Base-by-base conservation (phyloP, 1,140 invertebrate species). In the Calycopis cecrops region DNA sequence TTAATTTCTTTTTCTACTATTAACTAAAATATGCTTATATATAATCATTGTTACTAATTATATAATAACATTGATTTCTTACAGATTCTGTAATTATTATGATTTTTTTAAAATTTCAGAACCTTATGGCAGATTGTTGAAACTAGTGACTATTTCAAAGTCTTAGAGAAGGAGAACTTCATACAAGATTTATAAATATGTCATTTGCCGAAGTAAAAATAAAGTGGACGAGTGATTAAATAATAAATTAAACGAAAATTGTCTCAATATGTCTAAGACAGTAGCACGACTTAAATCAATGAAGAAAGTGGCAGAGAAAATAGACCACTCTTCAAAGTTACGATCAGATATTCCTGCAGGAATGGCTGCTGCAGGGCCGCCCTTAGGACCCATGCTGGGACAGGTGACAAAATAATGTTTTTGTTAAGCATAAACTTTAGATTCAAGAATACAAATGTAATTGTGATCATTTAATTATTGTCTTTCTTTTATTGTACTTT, bases 351-450 rank as follows among this genome's bases (percentile, higher is more conserved):
- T 99, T 76, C 95, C 94, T 8, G 95, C 97, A 12, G 95, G 95
- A 57, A 91, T 95, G 91, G 97, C 97, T 48, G 90, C 91, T 34
- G 91, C 96, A 18, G 94, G 94, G 17, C 96, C 97, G 16, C 97
- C 96, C 42, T 85, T 99, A n/a, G 97, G 97, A 14, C 94, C 96
- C 33, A 93, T 94, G 90, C 89, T 98, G 53, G 96, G 96, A 57
- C 95, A 97, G 92, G 96, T 97, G 88, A n/a, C n/a, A n/a, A n/a
- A n/a, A n/a, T n/a, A n/a, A n/a, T n/a, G n/a, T n/a, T n/a, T n/a
- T n/a, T n/a, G n/a, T n/a, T n/a, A n/a, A n/a, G n/a, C n/a, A n/a
- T n/a, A n/a, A n/a, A n/a, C n/a, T n/a, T n/a, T n/a, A n/a, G n/a
- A n/a, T n/a, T n/a, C n/a, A n/a, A n/a, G n/a, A 8, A 42, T 42